Conservation (phyloP, 1,140 invertebrate genomes). For the Plectus sambesii region DNA sequence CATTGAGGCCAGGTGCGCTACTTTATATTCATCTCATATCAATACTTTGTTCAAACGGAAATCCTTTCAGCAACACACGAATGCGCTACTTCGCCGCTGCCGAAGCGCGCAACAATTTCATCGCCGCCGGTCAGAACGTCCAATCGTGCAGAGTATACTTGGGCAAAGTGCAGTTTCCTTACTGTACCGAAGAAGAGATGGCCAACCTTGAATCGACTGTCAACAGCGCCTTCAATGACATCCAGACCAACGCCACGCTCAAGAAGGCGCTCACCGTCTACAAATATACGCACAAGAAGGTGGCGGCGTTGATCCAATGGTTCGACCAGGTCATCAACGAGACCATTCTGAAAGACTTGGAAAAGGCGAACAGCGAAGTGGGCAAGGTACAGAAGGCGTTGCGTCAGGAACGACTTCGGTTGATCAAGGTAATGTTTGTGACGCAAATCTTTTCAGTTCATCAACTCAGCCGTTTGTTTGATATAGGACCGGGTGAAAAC, state of each 20-base stretch:
- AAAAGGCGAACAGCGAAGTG: constrained; percentile 37
- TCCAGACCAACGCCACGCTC: constrained; percentile 51
- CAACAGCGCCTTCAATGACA: constrained; percentile 54
- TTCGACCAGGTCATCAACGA: constrained; percentile 51
- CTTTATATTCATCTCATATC: constrained; percentile 11
- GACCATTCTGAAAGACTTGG: constrained; percentile 41
- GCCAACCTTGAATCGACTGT: constrained; percentile 50
- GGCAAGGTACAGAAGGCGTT: constrained; percentile 38
- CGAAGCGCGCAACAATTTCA: constrained; percentile 54
- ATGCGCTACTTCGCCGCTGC: constrained; percentile 50
- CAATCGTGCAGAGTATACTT: constrained; percentile 53
- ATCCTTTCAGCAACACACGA: constrained; percentile 40
- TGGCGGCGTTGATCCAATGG: constrained; percentile 54
- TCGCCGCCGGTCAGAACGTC: constrained; percentile 54
- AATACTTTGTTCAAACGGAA: constrained; percentile 8
- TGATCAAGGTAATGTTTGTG: too few relatives aligned
- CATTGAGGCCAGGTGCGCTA: constrained; percentile 46
- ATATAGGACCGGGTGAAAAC: constrained; percentile 33
- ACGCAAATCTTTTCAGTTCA: too few relatives aligned
- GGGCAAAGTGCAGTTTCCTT: constrained; percentile 54
- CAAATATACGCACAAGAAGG: constrained; percentile 51
- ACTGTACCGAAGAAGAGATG: constrained; percentile 55
- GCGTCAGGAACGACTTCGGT: constrained; percentile 31
- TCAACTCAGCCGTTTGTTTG: too few relatives aligned
- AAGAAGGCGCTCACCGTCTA: constrained; percentile 52